Evolutionary conservation across 2,113 vertebrate species (phyloP), one percentile per base, ranked within the genome.

Genomic region (Megaptera novaeangliae): DNA sequence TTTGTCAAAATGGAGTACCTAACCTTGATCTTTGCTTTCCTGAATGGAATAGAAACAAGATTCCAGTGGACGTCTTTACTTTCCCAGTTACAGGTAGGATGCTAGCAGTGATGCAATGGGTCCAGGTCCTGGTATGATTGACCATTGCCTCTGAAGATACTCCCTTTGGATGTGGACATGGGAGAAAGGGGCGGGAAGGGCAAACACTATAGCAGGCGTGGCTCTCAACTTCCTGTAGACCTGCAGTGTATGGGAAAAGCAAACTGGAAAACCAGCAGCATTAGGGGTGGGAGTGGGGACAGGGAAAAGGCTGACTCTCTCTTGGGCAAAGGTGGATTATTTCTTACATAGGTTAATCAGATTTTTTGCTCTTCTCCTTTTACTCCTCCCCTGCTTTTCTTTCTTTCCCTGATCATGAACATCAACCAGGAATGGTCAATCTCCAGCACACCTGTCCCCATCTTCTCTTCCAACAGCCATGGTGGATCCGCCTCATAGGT

Each of bases 21-120:
- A 97, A 90, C 72, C 94, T 69, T 91, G 64, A 94, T 66, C 77
- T 78, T 83, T 92, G 88, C 91, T 90, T 74, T 97, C 83, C 46
- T 29, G 20, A 94, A 93, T 98, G 95, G 96, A 95, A 97, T 97
- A 93, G 95, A 98, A 98, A 98, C 57, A 44, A 88, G 64, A 74
- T 71, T 97, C 82, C 66, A 55, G 78, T n/a, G n/a, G 82, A 78
- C 36, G 46, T 63, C 68, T 20, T 2, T 80, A 23, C 90, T 90
- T 72, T 84, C 85, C 66, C 23, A 83, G 77, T 90, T 72, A 77
- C 29, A 49, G 4, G 66, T 41, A 55, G 91, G 75, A 34, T 59
- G 80, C 29, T 86, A 11, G 11, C 44, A 29, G 8, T 44, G 52
- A 96, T 92, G 29, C 31, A 15, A 17, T 4, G 86, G 90, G 84